Evolutionary conservation across 2,113 vertebrate genomes (phyloP), one percentile per base, ranked within the genome.

Genomic region (Mohoua ochrocephala): DNA sequence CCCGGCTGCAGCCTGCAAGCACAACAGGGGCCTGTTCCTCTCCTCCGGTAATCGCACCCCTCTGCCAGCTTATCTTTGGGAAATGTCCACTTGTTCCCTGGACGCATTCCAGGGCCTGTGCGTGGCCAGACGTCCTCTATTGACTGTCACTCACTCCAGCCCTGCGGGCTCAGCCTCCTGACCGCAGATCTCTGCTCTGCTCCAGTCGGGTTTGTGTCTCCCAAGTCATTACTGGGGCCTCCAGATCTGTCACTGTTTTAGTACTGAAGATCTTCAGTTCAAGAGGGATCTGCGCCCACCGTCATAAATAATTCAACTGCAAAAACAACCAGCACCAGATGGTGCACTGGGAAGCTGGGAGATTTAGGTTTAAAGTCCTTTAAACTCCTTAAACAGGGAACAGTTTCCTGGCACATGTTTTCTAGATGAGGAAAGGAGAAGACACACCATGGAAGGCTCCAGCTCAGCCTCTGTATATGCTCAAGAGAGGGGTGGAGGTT

Each of bases 41-140:
- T 44, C 41, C 61, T 79, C 54, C 56, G 76, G 75, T 35, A 76
- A 87, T 28, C 82, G 80, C 88, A 83, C 7, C 45, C 65, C 50
- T 91, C 83, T 74, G 71, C 76, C 88, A 84, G 39, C 35, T 95
- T 91, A 91, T 93, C 86, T 96, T 81, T 84, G 96, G 94, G 96
- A 97, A 96, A 91, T 24, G 88, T 80, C 92, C 95, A 93, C 91
- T 96, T 94, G 91, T 82, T 86, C 91, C 68, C 30, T 88, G 95
- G 91, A 53, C 35, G 4, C 11, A 11, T 57, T 95, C 94, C 96
- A 96, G 75, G 45, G 39, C 0, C 13, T 39, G 71, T 67, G 42
- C 11, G 0, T 21, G 86, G 71, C 85, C 83, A 96, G 50, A 53
- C 8, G 8, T 65, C 67, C 82, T 90, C 71, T 53, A 45, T 0